These are phyloP conservation scores for Oreohelix idahoensis DNA, from an alignment of 1,140 invertebrate genomes.

Conservation along the genomic window DNA sequence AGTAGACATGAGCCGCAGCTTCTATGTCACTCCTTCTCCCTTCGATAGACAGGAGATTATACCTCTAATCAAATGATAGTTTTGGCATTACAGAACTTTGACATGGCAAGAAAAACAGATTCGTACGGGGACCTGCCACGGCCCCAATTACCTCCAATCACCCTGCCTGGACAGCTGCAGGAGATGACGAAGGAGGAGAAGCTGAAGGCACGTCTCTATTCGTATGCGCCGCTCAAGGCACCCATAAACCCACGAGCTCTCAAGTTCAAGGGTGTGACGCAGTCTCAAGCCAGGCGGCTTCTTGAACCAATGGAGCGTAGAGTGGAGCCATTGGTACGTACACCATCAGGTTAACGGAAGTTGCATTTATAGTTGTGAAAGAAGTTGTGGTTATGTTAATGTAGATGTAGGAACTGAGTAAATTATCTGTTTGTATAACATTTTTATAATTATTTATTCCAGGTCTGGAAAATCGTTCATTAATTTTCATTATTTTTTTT, in stretches of 20 bases:
- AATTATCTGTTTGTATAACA: no score
- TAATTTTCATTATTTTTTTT: no score
- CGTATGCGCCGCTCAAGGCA: slow-evolving; percentile 67
- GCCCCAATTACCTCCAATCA: slow-evolving; percentile 6
- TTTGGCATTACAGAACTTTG: not conserved
- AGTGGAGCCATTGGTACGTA: slow-evolving; percentile 70
- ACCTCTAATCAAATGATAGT: not conserved
- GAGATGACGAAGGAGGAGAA: slow-evolving; percentile 49
- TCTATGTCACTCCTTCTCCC: no score
- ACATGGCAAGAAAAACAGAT: not conserved
- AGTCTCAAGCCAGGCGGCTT: slow-evolving; percentile 60
- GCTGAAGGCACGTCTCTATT: slow-evolving; percentile 66
- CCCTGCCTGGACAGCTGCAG: slow-evolving; percentile 8
- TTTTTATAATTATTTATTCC: no score
- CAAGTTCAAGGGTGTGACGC: slow-evolving; percentile 65
- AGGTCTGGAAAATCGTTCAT: no score
- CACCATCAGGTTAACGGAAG: no score
- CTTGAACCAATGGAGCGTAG: slow-evolving; percentile 59
- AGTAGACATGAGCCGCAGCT: no score
- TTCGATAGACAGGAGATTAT: no score
- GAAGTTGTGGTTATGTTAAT: no score
- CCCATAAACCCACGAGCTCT: slow-evolving; percentile 61
- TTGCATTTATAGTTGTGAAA: no score
- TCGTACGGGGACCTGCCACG: slow-evolving; percentile 20
- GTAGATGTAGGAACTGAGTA: no score